Evolutionary conservation across 2,888 invertebrate genomes (phyloP).

Genomic region (Drosophila tripunctata): DNA sequence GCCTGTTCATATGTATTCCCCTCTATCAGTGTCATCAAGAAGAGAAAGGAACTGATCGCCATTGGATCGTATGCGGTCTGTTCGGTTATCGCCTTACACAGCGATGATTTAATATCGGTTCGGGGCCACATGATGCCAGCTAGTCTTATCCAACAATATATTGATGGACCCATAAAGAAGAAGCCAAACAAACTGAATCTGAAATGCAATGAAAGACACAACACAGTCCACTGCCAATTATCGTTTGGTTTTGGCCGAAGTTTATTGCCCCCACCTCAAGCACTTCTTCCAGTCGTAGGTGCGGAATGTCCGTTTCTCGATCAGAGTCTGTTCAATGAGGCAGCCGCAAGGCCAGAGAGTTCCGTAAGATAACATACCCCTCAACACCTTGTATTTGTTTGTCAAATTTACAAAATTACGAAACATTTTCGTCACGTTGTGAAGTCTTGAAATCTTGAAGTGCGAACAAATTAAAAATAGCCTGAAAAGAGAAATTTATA

Average conservation of each 20-base stretch:
- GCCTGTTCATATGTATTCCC: slow-evolving; percentile 85
- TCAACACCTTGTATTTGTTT: slow-evolving; percentile 85
- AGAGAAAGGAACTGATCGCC: slow-evolving; percentile 86
- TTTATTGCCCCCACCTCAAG: slow-evolving; percentile 80
- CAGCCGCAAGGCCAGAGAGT: slow-evolving; percentile 87
- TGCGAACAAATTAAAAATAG: slow-evolving; percentile 7
- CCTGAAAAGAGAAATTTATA: slow-evolving; percentile 42
- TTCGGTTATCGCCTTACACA: slow-evolving; percentile 85
- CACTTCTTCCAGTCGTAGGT: slow-evolving; percentile 86
- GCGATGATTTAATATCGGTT: slow-evolving; percentile 82
- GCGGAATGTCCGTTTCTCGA: slow-evolving; percentile 85
- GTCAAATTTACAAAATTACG: slow-evolving; percentile 84
- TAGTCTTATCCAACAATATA: slow-evolving; percentile 88
- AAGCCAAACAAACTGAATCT: slow-evolving; percentile 88
- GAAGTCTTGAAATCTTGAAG: too few relatives aligned
- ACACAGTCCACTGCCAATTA: slow-evolving; percentile 28
- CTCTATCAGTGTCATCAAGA: slow-evolving; percentile 87
- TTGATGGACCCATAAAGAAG: slow-evolving; percentile 88
- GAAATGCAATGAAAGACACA: slow-evolving; percentile 10
- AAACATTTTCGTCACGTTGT: slow-evolving; percentile 69
- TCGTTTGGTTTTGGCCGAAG: not conserved
- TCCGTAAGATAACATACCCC: slow-evolving; percentile 87
- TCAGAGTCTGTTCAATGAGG: slow-evolving; percentile 86
- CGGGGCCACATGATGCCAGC: slow-evolving; percentile 85
- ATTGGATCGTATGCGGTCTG: slow-evolving; percentile 87